Conservation (phyloP, 2,888 invertebrate species). For the Apamea crenata region DNA sequence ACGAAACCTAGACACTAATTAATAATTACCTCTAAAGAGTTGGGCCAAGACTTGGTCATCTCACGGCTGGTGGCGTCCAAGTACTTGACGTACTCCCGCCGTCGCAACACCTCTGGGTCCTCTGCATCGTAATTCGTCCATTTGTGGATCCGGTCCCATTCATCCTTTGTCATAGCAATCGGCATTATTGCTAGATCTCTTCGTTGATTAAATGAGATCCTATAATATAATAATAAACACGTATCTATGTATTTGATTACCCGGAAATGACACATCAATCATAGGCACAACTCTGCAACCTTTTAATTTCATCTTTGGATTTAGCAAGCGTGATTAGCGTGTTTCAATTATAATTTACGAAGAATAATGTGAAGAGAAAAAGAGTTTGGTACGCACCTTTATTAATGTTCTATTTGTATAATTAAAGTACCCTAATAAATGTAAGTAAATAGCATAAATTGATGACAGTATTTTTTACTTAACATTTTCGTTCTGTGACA, state of each 20-base stretch:
- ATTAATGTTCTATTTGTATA: not conserved
- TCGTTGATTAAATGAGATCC: not conserved
- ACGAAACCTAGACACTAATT: not conserved
- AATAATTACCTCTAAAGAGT: conserved; percentile 80
- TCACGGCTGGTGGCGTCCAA: conserved; percentile 76
- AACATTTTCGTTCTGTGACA: conserved; percentile 6
- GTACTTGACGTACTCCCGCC: conserved; percentile 77
- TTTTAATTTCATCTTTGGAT: not conserved
- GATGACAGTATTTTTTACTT: not conserved
- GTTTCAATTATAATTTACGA: not conserved
- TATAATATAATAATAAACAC: not conserved
- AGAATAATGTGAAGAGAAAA: not conserved
- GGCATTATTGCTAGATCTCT: conserved; percentile 74
- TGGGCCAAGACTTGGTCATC: conserved; percentile 86
- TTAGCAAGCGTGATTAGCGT: not conserved
- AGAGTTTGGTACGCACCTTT: conserved; percentile 2
- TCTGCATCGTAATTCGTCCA: conserved; percentile 78
- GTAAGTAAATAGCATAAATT: not conserved
- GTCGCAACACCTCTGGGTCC: conserved; percentile 76
- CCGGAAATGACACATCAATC: not conserved
- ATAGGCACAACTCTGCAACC: no score
- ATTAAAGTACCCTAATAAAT: not conserved
- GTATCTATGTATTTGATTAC: not conserved
- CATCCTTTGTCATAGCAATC: conserved; percentile 77
- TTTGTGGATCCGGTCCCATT: conserved; percentile 64